Base-by-base conservation (phyloP, 92 coral and sea anemone genomes). In the Epizoanthus scotinus region DNA sequence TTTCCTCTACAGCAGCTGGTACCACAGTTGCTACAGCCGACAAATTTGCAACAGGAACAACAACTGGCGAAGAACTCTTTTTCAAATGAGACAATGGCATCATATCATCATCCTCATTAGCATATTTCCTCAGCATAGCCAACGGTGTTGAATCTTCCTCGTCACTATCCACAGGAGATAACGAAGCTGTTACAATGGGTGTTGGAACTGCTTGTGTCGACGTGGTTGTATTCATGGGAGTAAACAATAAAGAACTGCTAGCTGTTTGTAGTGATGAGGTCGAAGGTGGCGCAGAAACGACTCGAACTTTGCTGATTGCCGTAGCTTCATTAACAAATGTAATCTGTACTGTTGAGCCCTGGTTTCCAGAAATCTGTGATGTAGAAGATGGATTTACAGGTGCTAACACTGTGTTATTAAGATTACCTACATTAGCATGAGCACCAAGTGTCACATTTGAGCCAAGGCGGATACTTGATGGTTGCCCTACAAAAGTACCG, bases 301-400 rank as follows among this genome's bases (percentile, higher is more conserved):
- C 68, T 21, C 44, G 60, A 75, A 75, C 81, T 75, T 58, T 75
- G 47, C 81, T 75, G 54, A 75, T 75, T 36, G 81, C 81, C 15
- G 81, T 75, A 57, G 81, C 29, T 75, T 75, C 81, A 38, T 75
- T 60, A 59, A 75, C 68, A 59, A 75, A 75, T 1, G 81, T 75
- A 20, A 75, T 60, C 18, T 75, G 81, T 38, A 75, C 81, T 0
- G 81, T 8, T 60, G 68, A 75, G 24, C 42, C 44, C 53, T 59
- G 81, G 8, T 58, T 60, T 59, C 15, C 57, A 38, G 81, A 15
- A 4, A 3, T 49, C 29, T 28, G 52, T 29, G 36, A n/a, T 28
- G 44, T 21, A 0, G 20, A 56, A 73, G 24, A 12, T 29, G 52
- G 2, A 19, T 28, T 62, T 31, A 42, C 36, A 18, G 80, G 44